Base-by-base conservation (phyloP, 92 coral and sea anemone genomes). In the Porites evermanni region DNA sequence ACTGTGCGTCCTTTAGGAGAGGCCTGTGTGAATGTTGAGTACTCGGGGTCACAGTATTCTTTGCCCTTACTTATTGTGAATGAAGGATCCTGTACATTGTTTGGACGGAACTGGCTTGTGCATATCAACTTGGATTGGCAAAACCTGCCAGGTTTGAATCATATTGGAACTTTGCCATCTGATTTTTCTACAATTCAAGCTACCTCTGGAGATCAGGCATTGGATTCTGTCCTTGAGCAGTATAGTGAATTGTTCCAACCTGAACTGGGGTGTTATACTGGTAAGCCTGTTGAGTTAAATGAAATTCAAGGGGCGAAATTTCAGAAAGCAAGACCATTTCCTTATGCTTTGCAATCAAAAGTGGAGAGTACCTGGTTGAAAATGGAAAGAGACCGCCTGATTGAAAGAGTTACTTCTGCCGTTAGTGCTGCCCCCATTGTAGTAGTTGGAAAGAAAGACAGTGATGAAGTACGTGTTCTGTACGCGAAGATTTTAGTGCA, bases 401-500 rank as follows among this genome's bases (percentile, higher is more conserved):
- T 88, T 77, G 89, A 88, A 78, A 75, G 87, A 83, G 93, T 91
- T 64, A 56, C 90, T 23, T 77, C 93, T 72, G 97, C 94, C 7
- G 89, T 74, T 7, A 81, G 92, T 70, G 94, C 92, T 1, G 94
- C 94, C 13, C 94, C 94, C 13, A 89, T 87, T 69, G 94, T 89
- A 26, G 73, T 89, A 1, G 94, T 83, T 24, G 78, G 70, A 10
- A 91, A 94, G 80, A 91, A 87, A 44, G 88, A 87, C 23, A 75
- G 89, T 44, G 89, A 93, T 3, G 81, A 91, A 26, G 79, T 91
- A 52, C 89, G 92, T 53, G 26, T 24, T 90, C 53, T 21, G 81
- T 89, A 6, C 89, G 95, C 76, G 95, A 91, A 52, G 93, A 92
- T 83, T 92, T 89, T 54, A 90, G 87, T 78, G 87, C 85, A n/a